Evolutionary conservation across 1,140 invertebrate genomes (phyloP).

Genomic region (Nephila pilipes): DNA sequence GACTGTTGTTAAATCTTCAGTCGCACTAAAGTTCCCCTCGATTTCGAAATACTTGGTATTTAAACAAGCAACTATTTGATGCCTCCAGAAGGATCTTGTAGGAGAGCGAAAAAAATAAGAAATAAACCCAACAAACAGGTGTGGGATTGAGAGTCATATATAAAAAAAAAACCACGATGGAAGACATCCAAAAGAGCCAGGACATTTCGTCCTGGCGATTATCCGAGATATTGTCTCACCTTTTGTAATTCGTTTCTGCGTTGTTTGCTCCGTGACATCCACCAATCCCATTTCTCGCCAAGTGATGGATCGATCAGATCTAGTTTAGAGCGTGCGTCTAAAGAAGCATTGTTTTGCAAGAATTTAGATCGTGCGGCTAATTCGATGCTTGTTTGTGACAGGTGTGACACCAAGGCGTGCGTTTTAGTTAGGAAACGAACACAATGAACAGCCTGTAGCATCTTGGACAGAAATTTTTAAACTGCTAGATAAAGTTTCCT

Average conservation of each 20-base stretch:
- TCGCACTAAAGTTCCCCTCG: too few relatives aligned
- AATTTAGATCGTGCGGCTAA: background rate
- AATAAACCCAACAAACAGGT: background rate
- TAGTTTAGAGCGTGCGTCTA: background rate
- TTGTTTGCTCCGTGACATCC: background rate
- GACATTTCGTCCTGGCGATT: background rate
- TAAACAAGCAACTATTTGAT: constrained; percentile 36
- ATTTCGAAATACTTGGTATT: background rate
- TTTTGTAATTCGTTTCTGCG: constrained; percentile 14
- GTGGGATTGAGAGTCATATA: background rate
- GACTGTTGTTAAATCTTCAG: too few relatives aligned
- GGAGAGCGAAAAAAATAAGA: background rate
- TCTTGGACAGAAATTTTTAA: too few relatives aligned
- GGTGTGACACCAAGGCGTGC: too few relatives aligned
- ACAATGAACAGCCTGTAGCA: too few relatives aligned
- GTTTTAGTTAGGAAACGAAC: too few relatives aligned
- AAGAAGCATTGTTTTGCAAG: background rate
- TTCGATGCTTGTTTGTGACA: background rate
- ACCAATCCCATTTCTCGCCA: background rate
- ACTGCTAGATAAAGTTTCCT: too few relatives aligned
- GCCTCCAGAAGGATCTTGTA: background rate
- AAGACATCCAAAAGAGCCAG: background rate
- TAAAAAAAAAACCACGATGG: background rate
- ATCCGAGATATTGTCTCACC: background rate
- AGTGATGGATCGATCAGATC: background rate